Evolutionary conservation across 2,888 invertebrate genomes (phyloP).

Genomic region (Nemotelus pantherinus): DNA sequence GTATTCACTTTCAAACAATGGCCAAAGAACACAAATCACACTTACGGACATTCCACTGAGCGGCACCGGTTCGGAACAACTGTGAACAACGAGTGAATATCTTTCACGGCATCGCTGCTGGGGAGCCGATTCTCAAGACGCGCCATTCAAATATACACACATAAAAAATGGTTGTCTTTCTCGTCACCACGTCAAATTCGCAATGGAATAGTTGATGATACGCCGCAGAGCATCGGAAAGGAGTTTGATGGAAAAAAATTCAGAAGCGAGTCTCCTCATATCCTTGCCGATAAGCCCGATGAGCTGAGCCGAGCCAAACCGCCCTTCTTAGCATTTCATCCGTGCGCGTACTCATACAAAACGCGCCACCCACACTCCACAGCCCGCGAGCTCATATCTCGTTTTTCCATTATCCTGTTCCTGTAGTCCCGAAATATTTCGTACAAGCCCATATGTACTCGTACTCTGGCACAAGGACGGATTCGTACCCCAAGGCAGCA

Average conservation of each 20-base stretch:
- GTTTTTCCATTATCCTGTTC: conserved; percentile 20
- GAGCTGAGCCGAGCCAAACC: conserved; percentile 46
- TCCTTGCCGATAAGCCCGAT: conserved; percentile 49
- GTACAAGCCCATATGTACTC: conserved; percentile 41
- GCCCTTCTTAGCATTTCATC: conserved; percentile 49
- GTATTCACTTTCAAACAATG: background rate
- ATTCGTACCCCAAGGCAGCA: conserved; percentile 41
- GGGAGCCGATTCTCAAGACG: conserved; percentile 31
- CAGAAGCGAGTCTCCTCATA: conserved; percentile 43
- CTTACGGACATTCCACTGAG: conserved; percentile 24
- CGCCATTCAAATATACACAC: conserved; percentile 10
- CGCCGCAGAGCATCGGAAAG: conserved; percentile 46
- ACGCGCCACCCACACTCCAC: conserved; percentile 25
- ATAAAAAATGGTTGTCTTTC: conserved; percentile 45
- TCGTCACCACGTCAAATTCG: conserved; percentile 50
- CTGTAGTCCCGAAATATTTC: conserved; percentile 30
- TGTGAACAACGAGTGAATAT: conserved; percentile 20
- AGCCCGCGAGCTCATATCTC: conserved; percentile 15
- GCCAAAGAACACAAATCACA: background rate
- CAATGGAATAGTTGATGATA: conserved; percentile 48
- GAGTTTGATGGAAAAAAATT: conserved; percentile 31
- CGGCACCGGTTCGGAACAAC: conserved; percentile 19
- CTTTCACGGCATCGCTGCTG: background rate
- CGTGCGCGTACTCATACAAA: conserved; percentile 50
- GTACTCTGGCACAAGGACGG: conserved; percentile 43